Evolutionary conservation across 2,113 vertebrate species (phyloP).

Genomic region (Saguinus imperator): DNA sequence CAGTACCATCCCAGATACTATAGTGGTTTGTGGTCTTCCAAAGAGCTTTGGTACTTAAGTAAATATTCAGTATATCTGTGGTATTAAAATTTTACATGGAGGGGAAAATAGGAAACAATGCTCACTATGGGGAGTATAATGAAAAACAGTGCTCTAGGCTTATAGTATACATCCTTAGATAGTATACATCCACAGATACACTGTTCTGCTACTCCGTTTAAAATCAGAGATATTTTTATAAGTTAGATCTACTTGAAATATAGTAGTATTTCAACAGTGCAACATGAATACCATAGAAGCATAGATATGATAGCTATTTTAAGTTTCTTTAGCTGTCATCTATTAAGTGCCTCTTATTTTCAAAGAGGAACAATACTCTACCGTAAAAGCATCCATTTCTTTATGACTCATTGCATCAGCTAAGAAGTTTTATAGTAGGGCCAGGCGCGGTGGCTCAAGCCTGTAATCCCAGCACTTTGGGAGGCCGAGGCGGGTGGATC

Average conservation of each 20-base stretch:
- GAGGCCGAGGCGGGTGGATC: no score
- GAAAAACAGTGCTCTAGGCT: background rate
- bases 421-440: background rate
- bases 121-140: background rate
- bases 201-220: background rate
- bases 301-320: background rate
- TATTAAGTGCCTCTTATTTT: background rate
- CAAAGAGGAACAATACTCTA: background rate
- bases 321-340: background rate
- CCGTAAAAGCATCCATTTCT: background rate
- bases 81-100: background rate
- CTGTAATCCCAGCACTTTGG: no score
- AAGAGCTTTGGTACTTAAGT: background rate
- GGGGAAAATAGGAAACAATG: background rate
- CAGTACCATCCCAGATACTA: background rate
- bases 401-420: background rate
- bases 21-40: background rate
- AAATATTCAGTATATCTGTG: background rate
- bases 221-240: background rate
- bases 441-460: no score
- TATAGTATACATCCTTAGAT: background rate
- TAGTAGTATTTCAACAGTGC: background rate
- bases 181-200: background rate
- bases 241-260: background rate
- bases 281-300: background rate